Conservation (phyloP, 2,888 invertebrate species). For the Zootermopsis nevadensis region DNA sequence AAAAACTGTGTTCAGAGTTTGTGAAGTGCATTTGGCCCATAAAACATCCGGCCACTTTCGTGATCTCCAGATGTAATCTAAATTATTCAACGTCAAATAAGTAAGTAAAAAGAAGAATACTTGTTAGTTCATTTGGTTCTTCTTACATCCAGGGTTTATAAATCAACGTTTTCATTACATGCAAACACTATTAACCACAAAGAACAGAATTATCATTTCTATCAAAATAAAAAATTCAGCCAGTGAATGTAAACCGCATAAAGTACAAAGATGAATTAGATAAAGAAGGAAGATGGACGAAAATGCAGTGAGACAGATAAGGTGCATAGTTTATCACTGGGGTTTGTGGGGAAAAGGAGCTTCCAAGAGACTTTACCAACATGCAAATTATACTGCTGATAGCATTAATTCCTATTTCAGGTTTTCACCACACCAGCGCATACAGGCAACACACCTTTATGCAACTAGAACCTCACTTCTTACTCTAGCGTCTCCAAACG, state of each 20-base stretch:
- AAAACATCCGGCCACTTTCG: too few relatives aligned
- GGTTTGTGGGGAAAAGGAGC: not conserved
- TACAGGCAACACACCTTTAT: conserved; percentile 23
- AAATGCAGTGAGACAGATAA: conserved; percentile 25
- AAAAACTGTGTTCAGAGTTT: too few relatives aligned
- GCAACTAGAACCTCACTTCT: conserved; percentile 18
- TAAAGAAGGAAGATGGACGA: conserved; percentile 18
- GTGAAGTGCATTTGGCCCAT: too few relatives aligned
- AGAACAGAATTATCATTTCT: not conserved
- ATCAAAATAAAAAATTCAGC: not conserved
- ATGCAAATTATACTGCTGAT: conserved; percentile 32
- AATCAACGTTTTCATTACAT: not conserved
- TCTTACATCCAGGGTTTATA: not conserved
- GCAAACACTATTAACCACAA: not conserved
- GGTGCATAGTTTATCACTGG: conserved; percentile 15
- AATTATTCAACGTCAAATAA: not conserved
- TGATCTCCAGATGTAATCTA: too few relatives aligned
- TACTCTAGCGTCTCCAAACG: not conserved
- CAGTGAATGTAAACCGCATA: not conserved
- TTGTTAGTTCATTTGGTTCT: not conserved
- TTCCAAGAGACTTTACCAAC: conserved; percentile 7
- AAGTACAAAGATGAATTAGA: conserved; percentile 9
- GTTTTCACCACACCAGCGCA: not conserved
- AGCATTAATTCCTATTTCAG: conserved; percentile 23
- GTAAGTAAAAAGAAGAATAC: not conserved